Conservation (phyloP, 1,140 invertebrate species). For the Steinernema feltiae region DNA sequence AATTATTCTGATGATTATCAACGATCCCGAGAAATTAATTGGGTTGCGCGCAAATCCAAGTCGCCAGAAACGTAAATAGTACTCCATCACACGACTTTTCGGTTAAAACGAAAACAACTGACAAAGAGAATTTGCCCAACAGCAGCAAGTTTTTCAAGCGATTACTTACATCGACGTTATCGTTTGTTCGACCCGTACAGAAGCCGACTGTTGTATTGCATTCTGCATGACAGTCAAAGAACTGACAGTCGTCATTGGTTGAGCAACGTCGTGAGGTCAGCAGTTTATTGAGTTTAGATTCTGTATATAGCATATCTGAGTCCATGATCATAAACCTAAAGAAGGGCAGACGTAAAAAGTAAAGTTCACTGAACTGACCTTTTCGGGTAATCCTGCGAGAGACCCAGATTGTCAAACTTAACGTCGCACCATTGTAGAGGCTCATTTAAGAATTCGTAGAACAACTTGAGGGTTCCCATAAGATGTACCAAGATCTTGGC, state of each 20-base stretch:
- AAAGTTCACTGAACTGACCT: slow-evolving; percentile 31
- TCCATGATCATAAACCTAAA: slow-evolving; percentile 56
- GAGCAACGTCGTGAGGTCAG: slow-evolving; percentile 39
- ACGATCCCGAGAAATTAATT: background rate
- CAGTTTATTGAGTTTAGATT: slow-evolving; percentile 44
- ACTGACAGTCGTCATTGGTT: slow-evolving; percentile 43
- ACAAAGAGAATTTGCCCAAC: background rate
- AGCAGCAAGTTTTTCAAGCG: too few relatives aligned
- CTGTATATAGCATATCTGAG: slow-evolving; percentile 53
- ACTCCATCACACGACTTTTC: too few relatives aligned
- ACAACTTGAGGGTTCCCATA: slow-evolving; percentile 57
- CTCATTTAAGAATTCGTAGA: slow-evolving; percentile 57
- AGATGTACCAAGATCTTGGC: slow-evolving; percentile 55
- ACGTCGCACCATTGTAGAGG: slow-evolving; percentile 58
- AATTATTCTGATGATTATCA: too few relatives aligned
- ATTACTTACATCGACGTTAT: slow-evolving; percentile 53
- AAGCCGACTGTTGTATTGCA: slow-evolving; percentile 40
- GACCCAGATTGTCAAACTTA: slow-evolving; percentile 54
- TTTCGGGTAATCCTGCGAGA: slow-evolving; percentile 57
- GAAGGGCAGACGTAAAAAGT: background rate
- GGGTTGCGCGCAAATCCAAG: background rate
- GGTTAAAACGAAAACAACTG: background rate
- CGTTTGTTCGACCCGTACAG: slow-evolving; percentile 46
- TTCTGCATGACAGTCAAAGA: slow-evolving; percentile 43
- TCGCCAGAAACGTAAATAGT: too few relatives aligned